Percentiles rank a stretch among this genome's conserved stretches.
Conservation (phyloP, 2,113 vertebrate genomes). For the Ptilorrhoa leucosticta region DNA sequence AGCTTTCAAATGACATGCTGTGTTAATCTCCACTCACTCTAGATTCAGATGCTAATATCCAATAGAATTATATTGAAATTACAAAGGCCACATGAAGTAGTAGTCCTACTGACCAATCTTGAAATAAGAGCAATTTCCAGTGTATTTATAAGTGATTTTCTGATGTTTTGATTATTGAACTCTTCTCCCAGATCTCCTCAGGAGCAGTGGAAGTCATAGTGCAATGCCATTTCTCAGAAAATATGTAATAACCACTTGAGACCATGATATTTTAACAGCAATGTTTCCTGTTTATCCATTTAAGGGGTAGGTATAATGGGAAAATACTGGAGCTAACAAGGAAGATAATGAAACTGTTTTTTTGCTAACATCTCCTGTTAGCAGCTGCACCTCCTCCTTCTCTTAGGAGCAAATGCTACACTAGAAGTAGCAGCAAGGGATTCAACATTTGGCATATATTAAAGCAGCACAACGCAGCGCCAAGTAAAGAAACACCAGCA, state of each 20-base stretch:
- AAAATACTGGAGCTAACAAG: background rate
- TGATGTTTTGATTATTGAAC: background rate
- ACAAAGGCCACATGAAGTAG: background rate
- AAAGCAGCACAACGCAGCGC: background rate
- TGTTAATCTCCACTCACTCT: background rate
- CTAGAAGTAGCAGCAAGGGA: background rate
- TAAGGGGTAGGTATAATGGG: background rate
- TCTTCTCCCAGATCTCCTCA: background rate
- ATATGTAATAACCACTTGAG: background rate
- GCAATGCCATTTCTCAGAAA: background rate
- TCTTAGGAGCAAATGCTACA: background rate
- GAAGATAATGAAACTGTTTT: background rate
- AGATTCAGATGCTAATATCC: background rate
- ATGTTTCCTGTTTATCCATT: background rate
- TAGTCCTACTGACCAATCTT: background rate
- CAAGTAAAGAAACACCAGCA: background rate
- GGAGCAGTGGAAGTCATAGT: background rate
- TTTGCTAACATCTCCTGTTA: background rate
- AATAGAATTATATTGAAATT: background rate
- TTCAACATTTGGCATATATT: background rate
- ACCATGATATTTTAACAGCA: background rate
- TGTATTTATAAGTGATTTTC: background rate
- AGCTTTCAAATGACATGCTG: background rate
- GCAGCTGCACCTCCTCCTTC: background rate
- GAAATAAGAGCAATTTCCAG: background rate